Percentiles rank a stretch among this genome's conserved stretches.
These are phyloP conservation scores for Bubo scandiacus DNA, from an alignment of 2,113 vertebrate genomes.

Conservation along the genomic window DNA sequence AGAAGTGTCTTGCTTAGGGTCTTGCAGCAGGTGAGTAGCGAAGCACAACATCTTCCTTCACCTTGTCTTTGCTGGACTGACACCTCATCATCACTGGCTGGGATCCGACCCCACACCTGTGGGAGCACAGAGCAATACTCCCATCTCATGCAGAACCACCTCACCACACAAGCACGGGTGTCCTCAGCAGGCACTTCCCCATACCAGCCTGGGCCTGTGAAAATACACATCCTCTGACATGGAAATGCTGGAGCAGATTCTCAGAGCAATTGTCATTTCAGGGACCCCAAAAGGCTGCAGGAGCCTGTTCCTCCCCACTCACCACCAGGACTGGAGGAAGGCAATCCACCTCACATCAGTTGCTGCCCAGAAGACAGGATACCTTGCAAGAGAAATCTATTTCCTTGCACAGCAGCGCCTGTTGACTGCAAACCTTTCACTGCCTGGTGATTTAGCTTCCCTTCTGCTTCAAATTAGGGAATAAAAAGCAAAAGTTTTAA, in stretches of 20 bases:
- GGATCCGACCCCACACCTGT: fast-evolving
- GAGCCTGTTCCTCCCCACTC: background rate
- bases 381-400: background rate
- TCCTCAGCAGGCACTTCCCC: background rate
- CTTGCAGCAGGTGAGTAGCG: background rate
- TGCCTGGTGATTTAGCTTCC: constrained; percentile 22
- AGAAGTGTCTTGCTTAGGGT: background rate
- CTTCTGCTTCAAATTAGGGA: constrained; percentile 13
- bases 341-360: fast-evolving
- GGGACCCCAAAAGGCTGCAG: background rate
- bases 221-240: fast-evolving
- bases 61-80: background rate
- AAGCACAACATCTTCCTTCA: background rate
- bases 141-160: background rate
- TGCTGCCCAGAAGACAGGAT: background rate
- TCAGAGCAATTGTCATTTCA: background rate
- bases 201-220: background rate
- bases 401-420: background rate
- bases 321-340: background rate
- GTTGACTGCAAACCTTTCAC: background rate
- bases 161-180: background rate
- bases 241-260: background rate
- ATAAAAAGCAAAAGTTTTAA: constrained; percentile 37
- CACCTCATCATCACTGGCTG: background rate
- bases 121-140: background rate